These are phyloP conservation scores for Lasioglossum figueresi DNA, from an alignment of 2,888 invertebrate genomes.

Conservation along the genomic window DNA sequence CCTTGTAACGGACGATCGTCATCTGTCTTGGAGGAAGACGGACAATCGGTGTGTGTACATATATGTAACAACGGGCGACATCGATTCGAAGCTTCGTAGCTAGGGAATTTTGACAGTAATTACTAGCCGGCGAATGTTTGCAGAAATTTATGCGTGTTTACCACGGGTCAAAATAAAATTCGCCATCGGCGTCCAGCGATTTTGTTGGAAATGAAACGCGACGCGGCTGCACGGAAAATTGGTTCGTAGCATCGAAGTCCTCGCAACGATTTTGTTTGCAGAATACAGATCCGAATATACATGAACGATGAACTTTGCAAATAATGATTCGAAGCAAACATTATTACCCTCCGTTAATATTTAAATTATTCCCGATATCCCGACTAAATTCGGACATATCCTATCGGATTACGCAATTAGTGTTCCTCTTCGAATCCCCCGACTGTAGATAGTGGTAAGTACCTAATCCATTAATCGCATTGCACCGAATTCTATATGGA, in stretches of 20 bases:
- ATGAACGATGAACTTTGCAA: background rate
- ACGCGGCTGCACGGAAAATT: background rate
- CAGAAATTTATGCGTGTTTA: background rate
- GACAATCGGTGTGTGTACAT: background rate
- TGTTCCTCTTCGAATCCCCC: background rate
- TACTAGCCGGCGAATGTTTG: background rate
- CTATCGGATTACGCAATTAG: conserved; percentile 2
- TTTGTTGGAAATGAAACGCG: background rate
- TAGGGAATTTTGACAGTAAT: background rate
- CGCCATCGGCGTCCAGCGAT: background rate
- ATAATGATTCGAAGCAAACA: background rate
- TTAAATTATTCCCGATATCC: background rate
- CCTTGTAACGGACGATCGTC: conserved; percentile 18
- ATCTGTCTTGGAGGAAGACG: conserved; percentile 28
- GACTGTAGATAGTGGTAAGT: background rate
- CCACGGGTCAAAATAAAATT: background rate
- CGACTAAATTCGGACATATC: background rate
- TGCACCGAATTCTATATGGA: conserved; percentile 23
- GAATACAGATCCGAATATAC: background rate
- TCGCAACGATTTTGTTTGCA: background rate
- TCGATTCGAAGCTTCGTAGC: conserved; percentile 1
- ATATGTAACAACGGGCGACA: background rate
- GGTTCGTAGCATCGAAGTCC: background rate
- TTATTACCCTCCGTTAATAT: background rate
- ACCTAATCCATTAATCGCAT: conserved; percentile 2